A percentile compares a stretch with the other conserved stretches of the same genome.
phyloP scores from a whole-genome alignment of 2,113 vertebrate species.

The Lamprologus ornatipinnis region DNA sequence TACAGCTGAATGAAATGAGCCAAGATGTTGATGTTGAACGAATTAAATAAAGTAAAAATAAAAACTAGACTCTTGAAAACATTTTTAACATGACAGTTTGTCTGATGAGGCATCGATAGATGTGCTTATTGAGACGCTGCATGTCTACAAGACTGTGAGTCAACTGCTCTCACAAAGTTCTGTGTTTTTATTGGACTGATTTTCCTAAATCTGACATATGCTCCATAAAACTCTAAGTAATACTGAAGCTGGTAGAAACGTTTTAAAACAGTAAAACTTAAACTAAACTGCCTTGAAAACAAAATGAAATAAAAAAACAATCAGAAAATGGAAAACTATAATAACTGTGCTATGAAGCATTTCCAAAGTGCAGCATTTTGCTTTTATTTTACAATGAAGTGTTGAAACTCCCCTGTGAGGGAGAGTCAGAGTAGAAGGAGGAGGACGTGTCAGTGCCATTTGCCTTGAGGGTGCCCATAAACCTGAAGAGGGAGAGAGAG shows the following conservation, averaged over 20 bases:
- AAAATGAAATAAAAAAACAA: not conserved
- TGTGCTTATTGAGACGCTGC: not conserved
- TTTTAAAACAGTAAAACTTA: not conserved
- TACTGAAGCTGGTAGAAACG: accelerated
- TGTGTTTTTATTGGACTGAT: not conserved
- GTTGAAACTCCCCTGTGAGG: conserved; percentile 44
- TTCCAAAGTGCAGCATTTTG: conserved; percentile 21
- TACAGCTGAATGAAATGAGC: not conserved
- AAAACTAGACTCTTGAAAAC: not conserved
- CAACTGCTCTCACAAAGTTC: not conserved
- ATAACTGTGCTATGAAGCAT: not conserved
- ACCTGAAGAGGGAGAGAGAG: conserved; percentile 55
- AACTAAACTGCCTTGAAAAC: not conserved
- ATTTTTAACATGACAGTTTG: not conserved
- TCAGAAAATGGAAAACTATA: not conserved
- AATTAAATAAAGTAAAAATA: not conserved
- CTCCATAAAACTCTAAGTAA: not conserved
- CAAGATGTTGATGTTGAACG: accelerated
- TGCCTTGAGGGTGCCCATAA: conserved; percentile 62
- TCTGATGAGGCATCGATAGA: not conserved
- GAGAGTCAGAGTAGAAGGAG: conserved; percentile 53
- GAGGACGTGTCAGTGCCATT: conserved; percentile 67
- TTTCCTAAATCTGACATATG: not conserved
- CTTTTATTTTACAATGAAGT: conserved; percentile 2
- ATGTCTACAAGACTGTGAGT: not conserved